Evolutionary conservation across 2,888 invertebrate species (phyloP).

Genomic region (Lacanobia oleracea): DNA sequence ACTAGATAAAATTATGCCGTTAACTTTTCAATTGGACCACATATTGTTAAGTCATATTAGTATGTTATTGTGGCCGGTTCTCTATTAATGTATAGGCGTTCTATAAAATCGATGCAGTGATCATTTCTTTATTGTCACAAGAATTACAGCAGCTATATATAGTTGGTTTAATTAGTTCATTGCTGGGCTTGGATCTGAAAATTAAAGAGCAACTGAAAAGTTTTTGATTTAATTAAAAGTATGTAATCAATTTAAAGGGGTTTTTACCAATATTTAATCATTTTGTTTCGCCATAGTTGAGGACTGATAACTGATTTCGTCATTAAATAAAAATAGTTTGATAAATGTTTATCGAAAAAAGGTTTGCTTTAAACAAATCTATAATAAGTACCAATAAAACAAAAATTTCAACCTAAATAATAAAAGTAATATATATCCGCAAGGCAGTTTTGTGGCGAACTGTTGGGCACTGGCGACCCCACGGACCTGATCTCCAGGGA

Average conservation of each 20-base stretch:
- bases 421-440: no score
- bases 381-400: not conserved
- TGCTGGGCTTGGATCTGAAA: not conserved
- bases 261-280: not conserved
- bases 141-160: not conserved
- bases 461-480: no score
- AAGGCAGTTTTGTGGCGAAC: no score
- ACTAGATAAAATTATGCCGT: not conserved
- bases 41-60: constrained; percentile 23
- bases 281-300: no score
- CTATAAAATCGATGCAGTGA: not conserved
- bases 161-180: not conserved
- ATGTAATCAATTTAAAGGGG: not conserved
- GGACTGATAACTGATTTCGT: no score
- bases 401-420: no score
- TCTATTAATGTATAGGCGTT: not conserved
- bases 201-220: not conserved
- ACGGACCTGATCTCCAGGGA: no score
- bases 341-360: no score
- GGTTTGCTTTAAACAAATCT: no score
- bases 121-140: not conserved
- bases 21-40: constrained; percentile 21
- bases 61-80: constrained; percentile 1
- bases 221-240: not conserved
- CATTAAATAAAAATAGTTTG: no score